Evolutionary conservation across 2,113 vertebrate species (phyloP), one percentile per base, ranked within the genome.

Genomic region (Syrrhaptes paradoxus): DNA sequence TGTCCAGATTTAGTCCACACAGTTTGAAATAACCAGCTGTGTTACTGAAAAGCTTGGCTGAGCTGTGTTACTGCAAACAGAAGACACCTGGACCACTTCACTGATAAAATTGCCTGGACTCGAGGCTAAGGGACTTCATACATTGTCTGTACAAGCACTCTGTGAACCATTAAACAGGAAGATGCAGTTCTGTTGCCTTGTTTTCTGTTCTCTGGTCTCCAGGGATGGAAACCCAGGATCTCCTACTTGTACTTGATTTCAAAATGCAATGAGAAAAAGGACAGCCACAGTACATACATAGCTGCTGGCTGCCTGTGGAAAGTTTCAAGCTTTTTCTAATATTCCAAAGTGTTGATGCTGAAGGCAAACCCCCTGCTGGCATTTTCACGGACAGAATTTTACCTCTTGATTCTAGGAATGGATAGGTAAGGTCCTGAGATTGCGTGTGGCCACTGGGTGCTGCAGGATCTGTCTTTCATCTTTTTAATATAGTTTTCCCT

Each of bases 361-460:
- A 54, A 66, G 41, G 38, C 11, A 51, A 65, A n/a, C 4, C 7
- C 55, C 29, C 28, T 36, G 11, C 4, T 63, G 70, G 6, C 1
- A 0, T 62, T 72, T 81, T 28, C 24, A 73, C 49, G 43, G 52
- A 3, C 4, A 26, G 79, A n/a, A 41, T 54, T 75, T 65, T 48
- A 28, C 24, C 12, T 59, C 32, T 45, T 41, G 11, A 8, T 25
- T 59, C 4, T 46, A 52, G 65, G 32, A 26, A 25, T 16, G 17
- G 21, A 4, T 5, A 70, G 17, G 13, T 25, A 29, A 17, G n/a
- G 4, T 48, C 45, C 16, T 31, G 6, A 17, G 32, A 16, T 5
- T 38, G 11, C 3, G 1, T 3, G 15, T 51, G 54, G 17, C 16
- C 1, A 0, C 9, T 17, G 55, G 11, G 9, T 22, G 10, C 9